These are phyloP conservation scores for Rambutsinella grinnellia DNA, from an alignment of 2,888 invertebrate species.

Conservation along the genomic window DNA sequence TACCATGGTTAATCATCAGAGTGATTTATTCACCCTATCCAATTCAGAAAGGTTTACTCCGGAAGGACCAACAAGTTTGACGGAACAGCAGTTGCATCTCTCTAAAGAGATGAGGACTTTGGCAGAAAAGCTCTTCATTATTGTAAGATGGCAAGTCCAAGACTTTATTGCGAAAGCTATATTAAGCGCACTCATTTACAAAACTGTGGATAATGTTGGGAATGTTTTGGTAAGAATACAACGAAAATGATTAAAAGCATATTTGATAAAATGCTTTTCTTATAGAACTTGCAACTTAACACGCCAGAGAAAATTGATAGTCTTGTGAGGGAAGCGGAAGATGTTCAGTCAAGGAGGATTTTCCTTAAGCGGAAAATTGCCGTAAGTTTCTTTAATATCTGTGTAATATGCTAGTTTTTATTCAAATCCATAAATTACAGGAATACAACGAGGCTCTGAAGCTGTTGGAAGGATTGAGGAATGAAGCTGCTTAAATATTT, in stretches of 20 bases:
- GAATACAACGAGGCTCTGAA: slow-evolving; percentile 3
- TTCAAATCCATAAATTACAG: neutral
- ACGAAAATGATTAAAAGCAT: neutral
- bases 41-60: neutral
- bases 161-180: slow-evolving; percentile 16
- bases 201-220: slow-evolving; percentile 2
- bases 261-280: neutral
- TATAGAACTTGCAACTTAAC: neutral
- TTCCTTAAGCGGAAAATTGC: neutral
- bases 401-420: neutral
- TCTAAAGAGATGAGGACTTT: neutral
- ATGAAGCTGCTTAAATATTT: neutral
- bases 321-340: neutral
- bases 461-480: slow-evolving; percentile 1
- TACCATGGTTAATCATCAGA: neutral
- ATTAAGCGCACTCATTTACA: slow-evolving; percentile 2
- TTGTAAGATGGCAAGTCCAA: neutral
- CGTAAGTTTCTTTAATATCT: neutral
- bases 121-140: neutral
- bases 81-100: neutral
- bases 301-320: neutral
- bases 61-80: neutral
- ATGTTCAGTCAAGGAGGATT: neutral
- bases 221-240: neutral
- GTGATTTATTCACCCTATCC: neutral